Conservation (phyloP, 2,113 vertebrate genomes). For the Capreolus pygargus region DNA sequence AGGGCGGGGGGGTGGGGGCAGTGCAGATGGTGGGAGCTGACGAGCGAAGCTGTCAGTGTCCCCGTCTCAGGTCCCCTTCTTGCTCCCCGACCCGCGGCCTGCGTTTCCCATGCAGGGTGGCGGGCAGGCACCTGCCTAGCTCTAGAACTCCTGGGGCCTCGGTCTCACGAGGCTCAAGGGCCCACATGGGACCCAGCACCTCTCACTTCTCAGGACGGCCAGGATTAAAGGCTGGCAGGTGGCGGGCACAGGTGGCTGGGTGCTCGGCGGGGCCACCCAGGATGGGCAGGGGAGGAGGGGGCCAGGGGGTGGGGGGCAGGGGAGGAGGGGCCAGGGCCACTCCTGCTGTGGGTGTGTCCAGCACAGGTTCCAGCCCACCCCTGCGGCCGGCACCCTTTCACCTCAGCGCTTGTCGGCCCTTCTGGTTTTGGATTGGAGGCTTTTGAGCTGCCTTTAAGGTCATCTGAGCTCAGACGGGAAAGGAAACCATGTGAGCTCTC, state of each 20-base stretch:
- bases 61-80: neutral
- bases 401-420: accelerated
- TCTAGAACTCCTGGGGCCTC: neutral
- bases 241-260: neutral
- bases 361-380: accelerated
- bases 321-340: neutral
- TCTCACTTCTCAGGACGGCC: neutral
- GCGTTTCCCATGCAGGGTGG: neutral
- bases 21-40: accelerated
- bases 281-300: too few species aligned
- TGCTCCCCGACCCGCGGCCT: too few species aligned
- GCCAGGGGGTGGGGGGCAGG: neutral
- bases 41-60: neutral
- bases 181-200: neutral
- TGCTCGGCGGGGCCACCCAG: too few species aligned
- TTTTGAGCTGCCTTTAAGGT: neutral
- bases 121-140: neutral
- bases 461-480: neutral
- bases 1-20: neutral
- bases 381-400: accelerated
- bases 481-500: accelerated
- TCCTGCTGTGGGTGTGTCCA: neutral
- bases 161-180: neutral
- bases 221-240: neutral
- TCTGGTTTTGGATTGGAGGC: neutral